A percentile compares a stretch with the other conserved stretches of the same genome.
Evolutionary conservation across 2,113 vertebrate genomes (phyloP).

Genomic region (Lophotis ruficrista): DNA sequence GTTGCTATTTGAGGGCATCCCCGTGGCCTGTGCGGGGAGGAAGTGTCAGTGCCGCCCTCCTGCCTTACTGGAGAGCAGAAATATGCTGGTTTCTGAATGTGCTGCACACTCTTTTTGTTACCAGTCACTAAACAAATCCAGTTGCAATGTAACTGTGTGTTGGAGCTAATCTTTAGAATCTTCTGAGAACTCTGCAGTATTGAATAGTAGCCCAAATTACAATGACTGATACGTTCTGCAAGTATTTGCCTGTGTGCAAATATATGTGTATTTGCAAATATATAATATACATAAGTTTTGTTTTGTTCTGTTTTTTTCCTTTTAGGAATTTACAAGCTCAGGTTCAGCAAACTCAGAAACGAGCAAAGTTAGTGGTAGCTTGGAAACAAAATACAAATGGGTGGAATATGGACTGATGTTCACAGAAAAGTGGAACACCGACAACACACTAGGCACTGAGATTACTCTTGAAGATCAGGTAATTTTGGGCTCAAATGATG

Average conservation of each 20-base stretch:
- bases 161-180: neutral
- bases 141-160: too few relatives aligned
- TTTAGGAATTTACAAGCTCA: slow-evolving; percentile 94
- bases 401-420: slow-evolving; percentile 92
- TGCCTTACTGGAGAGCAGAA: neutral
- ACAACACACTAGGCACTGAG: slow-evolving; percentile 95
- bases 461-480: slow-evolving; percentile 93
- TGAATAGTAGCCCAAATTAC: neutral
- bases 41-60: neutral
- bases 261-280: neutral
- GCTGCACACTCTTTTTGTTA: neutral
- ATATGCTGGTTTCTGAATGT: neutral
- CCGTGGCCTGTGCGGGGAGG: neutral
- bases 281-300: neutral
- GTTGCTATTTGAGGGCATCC: neutral
- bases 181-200: neutral
- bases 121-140: neutral
- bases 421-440: slow-evolving; percentile 97
- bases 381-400: slow-evolving; percentile 98
- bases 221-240: neutral
- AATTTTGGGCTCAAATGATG: neutral
- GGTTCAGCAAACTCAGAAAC: slow-evolving; percentile 96
- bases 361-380: slow-evolving; percentile 90
- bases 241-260: neutral
- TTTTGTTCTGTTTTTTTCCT: neutral